Base-by-base conservation (phyloP, 1,140 invertebrate species). In the Tetraneura akinire region DNA sequence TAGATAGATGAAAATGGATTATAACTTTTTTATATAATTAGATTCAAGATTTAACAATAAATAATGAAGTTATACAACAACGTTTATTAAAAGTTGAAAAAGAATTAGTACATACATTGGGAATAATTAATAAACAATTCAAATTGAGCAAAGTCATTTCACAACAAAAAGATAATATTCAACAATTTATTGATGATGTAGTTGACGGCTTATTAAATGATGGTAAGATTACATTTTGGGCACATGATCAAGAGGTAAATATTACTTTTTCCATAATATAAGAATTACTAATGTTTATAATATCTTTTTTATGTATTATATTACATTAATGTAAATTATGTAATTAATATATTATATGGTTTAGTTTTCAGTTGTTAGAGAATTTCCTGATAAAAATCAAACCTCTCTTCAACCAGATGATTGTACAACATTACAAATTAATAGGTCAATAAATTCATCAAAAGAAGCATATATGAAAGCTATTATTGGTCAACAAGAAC, bases 361-460 rank as follows among this genome's bases (percentile, higher is more conserved):
- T 57, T 60, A 78, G 74, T 78, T 78, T 78, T 60, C 74, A 45
- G 74, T 78, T 14, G 55, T 78, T 13, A 62, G 74, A 78, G 74
- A 78, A 60, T 60, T 18, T 9, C 37, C 37, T 10, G 74, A 60
- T 47, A 49, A 78, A 60, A 57, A 60, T 16, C 55, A 71, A 49
- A 49, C 26, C 2, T 71, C 68, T 29, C 47, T 49, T 18, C 1
- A 29, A 2, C 1, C 26, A 51, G 74, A 57, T 78, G 74, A 78
- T 0, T 45, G 18, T 49, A 16, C 37, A 9, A 6, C 42, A 45
- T 45, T 60, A 6, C 21, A 55, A 1, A n/a, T 47, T 32, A 26
- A 45, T 45, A 62, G 26, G 3, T 78, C 74, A 21, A 1, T 26
- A 23, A 60, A 45, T 45, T 45, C 55, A 10, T 78, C 53, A 1